These are phyloP conservation scores for Epinephelus fuscoguttatus DNA, from an alignment of 2,113 vertebrate genomes.

Conservation along the genomic window DNA sequence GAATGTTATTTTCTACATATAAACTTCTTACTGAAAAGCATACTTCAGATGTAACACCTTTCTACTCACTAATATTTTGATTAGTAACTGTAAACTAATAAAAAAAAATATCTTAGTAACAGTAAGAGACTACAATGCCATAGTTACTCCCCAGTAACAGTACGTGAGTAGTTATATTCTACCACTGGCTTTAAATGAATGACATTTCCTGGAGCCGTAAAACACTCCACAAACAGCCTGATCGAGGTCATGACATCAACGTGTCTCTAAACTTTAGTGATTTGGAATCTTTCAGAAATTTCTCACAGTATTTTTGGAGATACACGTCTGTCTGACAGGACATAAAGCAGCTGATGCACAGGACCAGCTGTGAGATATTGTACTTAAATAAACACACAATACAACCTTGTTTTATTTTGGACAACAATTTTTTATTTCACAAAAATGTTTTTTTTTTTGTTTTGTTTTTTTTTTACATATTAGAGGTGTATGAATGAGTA, in stretches of 20 bases:
- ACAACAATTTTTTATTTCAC: constrained; percentile 43
- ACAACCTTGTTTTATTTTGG: constrained; percentile 1
- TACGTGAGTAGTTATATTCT: too few relatives aligned
- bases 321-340: not conserved
- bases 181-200: too few relatives aligned
- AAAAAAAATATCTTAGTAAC: too few relatives aligned
- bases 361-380: not conserved
- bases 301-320: not conserved
- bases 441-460: not conserved
- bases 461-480: not conserved
- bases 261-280: too few relatives aligned
- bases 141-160: too few relatives aligned
- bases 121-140: too few relatives aligned
- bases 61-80: too few relatives aligned
- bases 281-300: not conserved
- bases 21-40: too few relatives aligned
- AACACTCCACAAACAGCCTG: not conserved
- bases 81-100: too few relatives aligned
- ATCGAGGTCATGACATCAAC: not conserved
- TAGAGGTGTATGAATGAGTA: not conserved
- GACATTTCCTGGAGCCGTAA: not conserved
- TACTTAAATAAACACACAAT: constrained; percentile 37
- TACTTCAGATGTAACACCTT: too few relatives aligned
- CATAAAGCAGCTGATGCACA: not conserved
- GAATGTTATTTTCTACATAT: too few relatives aligned